Base-by-base conservation (phyloP, 2,797 vertebrate genomes). In the Acrossocheilus fasciatus region DNA sequence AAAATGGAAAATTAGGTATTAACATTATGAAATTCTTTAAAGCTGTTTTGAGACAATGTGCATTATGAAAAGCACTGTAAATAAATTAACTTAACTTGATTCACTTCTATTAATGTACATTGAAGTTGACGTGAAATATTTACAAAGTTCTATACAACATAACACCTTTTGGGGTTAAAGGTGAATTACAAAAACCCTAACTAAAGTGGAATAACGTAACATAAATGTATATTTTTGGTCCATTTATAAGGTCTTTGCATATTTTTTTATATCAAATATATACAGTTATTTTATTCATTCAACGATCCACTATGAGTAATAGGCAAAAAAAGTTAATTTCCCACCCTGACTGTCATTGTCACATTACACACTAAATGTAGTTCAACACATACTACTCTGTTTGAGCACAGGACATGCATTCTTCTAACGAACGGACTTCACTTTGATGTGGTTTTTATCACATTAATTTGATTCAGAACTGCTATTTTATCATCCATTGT, bases 401-500 rank as follows among this genome's bases (percentile, higher is more conserved):
- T 78, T 74, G 20, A 41, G 26, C 9, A 70, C 34, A 62, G 50
- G 70, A 62, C 75, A 78, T 43, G 18, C 47, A 62, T 45, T 73
- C n/a, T 34, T 70, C 41, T n/a, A 68, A 34, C 43, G 8, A 81
- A 77, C 45, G 36, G 57, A 57, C 47, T 68, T 41, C 72, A 0
- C 20, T 79, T 45, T 77, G 52, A 52, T 52, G 20, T 70, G 12
- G 23, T 72, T 64, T 30, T 81, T 69, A 76, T 82, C 23, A 72
- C 86, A 81, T 78, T 70, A 75, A 64, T 82, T 76, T 52, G 82
- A 30, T 84, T 57, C 43, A 82, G 84, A 82, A 77, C 83, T 87
- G 79, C 30, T 79, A 62, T 88, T 85, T 85, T 88, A 91, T 90
- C 87, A 89, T 79, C 87, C 84, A 87, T 78, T 87, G 89, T 90